phyloP scores from a whole-genome alignment of 2,888 invertebrate species.

The Drosophila ezoana region DNA sequence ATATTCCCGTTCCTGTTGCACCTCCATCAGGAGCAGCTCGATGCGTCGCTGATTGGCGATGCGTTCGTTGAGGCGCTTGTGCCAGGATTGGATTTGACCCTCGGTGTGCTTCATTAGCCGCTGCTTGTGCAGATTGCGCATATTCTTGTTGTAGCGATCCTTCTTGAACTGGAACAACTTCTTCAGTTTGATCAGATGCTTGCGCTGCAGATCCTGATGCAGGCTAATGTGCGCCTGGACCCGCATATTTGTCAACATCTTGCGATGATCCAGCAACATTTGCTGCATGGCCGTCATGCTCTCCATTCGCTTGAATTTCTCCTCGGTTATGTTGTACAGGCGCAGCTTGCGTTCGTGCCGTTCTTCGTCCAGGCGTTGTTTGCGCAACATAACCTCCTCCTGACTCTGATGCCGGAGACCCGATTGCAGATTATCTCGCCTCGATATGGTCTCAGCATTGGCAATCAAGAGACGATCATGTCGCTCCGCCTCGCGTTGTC shows the following conservation, averaged over 20 bases:
- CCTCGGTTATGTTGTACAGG: conserved; percentile 56
- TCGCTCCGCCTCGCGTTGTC: conserved; percentile 75
- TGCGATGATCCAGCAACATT: conserved; percentile 68
- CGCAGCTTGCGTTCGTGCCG: conserved; percentile 59
- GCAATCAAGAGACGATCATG: conserved; percentile 77
- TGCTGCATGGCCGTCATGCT: conserved; percentile 55
- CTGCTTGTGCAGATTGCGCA: conserved; percentile 55
- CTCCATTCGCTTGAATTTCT: conserved; percentile 69
- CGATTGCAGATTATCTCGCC: conserved; percentile 71
- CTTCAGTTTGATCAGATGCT: conserved; percentile 82
- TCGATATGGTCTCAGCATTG: conserved; percentile 82
- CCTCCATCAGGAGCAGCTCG: conserved; percentile 47
- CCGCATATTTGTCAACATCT: conserved; percentile 68
- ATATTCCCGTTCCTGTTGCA: conserved; percentile 46
- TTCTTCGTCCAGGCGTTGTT: conserved; percentile 60
- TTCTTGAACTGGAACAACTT: conserved; percentile 81
- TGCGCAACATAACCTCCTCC: conserved; percentile 70
- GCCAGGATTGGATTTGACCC: conserved; percentile 77
- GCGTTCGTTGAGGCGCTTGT: conserved; percentile 76
- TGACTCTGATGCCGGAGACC: conserved; percentile 60
- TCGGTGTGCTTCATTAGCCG: conserved; percentile 54
- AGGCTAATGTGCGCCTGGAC: conserved; percentile 69
- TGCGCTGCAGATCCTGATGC: conserved; percentile 77
- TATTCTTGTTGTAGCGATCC: conserved; percentile 75
- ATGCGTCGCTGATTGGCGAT: conserved; percentile 73